Percentiles rank a stretch among this genome's conserved stretches.
Conservation (phyloP, 2,797 vertebrate genomes). For the Cossypha caffra region DNA sequence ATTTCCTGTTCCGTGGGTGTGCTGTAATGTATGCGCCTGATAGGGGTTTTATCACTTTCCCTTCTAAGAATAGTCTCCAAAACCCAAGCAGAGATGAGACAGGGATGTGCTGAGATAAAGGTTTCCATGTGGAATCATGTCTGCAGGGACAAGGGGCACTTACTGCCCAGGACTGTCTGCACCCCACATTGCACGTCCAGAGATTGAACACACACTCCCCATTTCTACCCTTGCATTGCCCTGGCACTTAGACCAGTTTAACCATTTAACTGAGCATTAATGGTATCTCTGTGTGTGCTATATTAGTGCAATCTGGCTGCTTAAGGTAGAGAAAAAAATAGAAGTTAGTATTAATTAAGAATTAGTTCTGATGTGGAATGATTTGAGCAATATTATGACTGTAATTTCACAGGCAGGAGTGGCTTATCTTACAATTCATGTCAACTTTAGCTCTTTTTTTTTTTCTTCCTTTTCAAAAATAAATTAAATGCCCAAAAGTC, state of each 20-base stretch:
- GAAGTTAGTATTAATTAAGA: neutral
- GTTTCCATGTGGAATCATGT: neutral
- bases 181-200: accelerated
- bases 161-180: neutral
- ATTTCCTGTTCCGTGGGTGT: neutral
- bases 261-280: neutral
- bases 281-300: neutral
- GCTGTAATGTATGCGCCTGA: neutral
- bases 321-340: neutral
- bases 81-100: neutral
- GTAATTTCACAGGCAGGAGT: neutral
- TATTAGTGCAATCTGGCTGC: neutral
- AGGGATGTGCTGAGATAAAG: neutral
- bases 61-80: neutral
- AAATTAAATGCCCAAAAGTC: neutral
- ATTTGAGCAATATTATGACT: neutral
- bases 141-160: neutral
- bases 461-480: accelerated
- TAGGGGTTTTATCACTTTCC: neutral
- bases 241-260: neutral
- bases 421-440: neutral
- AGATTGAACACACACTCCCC: accelerated
- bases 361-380: neutral
- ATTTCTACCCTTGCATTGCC: neutral
- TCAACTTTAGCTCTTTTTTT: neutral